A percentile compares a stretch with the other conserved stretches of the same genome.
phyloP scores from a whole-genome alignment of 2,888 invertebrate species.

The Portevinia maculata region DNA sequence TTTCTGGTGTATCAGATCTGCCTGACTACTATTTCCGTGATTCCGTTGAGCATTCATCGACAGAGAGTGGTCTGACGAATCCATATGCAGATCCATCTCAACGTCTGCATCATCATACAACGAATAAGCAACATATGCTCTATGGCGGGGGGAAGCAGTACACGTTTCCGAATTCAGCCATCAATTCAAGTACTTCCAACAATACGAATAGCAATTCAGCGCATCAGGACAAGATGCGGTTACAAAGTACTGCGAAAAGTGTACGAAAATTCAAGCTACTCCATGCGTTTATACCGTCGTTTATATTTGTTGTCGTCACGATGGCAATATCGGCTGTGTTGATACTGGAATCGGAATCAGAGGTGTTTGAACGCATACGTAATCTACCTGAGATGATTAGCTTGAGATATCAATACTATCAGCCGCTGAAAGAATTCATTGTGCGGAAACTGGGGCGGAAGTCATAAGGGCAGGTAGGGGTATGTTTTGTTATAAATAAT shows the following conservation, averaged over 20 bases:
- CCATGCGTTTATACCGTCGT: slow-evolving; percentile 90
- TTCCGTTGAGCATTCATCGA: slow-evolving; percentile 91
- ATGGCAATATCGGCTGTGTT: slow-evolving; percentile 88
- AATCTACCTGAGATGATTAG: slow-evolving; percentile 91
- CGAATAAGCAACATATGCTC: slow-evolving; percentile 76
- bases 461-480: slow-evolving; percentile 73
- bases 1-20: slow-evolving; percentile 76
- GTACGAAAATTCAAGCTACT: slow-evolving; percentile 86
- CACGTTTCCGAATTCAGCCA: slow-evolving; percentile 77
- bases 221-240: slow-evolving; percentile 60
- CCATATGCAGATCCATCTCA: slow-evolving; percentile 78
- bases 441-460: slow-evolving; percentile 78
- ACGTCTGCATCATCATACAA: slow-evolving; percentile 75
- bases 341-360: slow-evolving; percentile 91
- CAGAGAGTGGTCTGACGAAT: slow-evolving; percentile 87
- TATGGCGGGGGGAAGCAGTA: slow-evolving; percentile 77
- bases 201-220: slow-evolving; percentile 56
- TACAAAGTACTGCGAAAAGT: slow-evolving; percentile 80
- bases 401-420: slow-evolving; percentile 91
- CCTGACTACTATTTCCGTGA: slow-evolving; percentile 89
- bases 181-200: slow-evolving; percentile 77
- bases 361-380: slow-evolving; percentile 87
- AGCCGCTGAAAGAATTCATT: slow-evolving; percentile 88
- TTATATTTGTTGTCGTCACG: slow-evolving; percentile 88
- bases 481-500: slow-evolving; percentile 16